Evolutionary conservation across 2,888 invertebrate genomes (phyloP).

Genomic region (Drosophila putrida): DNA sequence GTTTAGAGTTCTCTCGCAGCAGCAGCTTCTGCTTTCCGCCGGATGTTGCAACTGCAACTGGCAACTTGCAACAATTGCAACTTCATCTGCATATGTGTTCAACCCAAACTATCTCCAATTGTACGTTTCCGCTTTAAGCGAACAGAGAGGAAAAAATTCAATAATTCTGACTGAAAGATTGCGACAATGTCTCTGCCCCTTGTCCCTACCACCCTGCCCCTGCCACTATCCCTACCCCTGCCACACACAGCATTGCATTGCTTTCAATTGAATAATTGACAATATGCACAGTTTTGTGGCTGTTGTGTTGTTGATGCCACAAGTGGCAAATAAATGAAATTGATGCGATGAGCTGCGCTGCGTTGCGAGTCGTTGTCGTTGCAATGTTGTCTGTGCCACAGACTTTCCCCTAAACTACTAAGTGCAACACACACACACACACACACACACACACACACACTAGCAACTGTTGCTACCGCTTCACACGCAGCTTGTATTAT

Average conservation of each 20-base stretch:
- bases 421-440: conserved; percentile 16
- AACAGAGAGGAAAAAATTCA: neutral
- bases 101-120: conserved; percentile 32
- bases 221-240: neutral
- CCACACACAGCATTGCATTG: conserved; percentile 21
- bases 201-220: neutral
- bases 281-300: conserved; percentile 51
- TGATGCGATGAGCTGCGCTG: no score
- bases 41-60: conserved; percentile 41
- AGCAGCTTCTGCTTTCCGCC: conserved; percentile 45
- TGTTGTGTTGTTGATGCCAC: conserved; percentile 58
- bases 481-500: conserved; percentile 55
- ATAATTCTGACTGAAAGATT: conserved; percentile 49
- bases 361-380: conserved; percentile 35
- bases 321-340: conserved; percentile 82
- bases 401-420: conserved; percentile 54
- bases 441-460: conserved; percentile 14
- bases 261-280: conserved; percentile 78
- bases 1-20: neutral
- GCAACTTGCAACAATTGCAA: conserved; percentile 29
- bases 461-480: conserved; percentile 44
- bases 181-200: conserved; percentile 41
- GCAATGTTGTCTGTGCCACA: neutral
- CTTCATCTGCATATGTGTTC: conserved; percentile 52
- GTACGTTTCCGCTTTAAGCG: conserved; percentile 42